phyloP scores from a whole-genome alignment of 2,797 vertebrate genomes.

The Pantherophis vulpinus region DNA sequence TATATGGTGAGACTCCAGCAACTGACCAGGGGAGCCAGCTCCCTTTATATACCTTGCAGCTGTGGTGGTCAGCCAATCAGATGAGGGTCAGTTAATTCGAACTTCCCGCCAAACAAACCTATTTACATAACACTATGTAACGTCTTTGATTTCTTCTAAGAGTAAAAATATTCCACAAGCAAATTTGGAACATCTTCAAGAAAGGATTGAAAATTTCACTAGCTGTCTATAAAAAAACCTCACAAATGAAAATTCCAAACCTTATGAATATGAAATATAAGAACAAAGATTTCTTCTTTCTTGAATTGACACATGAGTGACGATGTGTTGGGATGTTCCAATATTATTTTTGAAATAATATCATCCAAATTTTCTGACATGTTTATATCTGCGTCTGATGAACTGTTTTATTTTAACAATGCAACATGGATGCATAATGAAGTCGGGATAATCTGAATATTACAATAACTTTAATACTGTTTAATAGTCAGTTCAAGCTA shows the following conservation, averaged over 20 bases:
- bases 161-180: background rate
- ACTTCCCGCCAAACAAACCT: too few species aligned
- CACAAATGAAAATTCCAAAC: background rate
- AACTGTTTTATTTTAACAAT: background rate
- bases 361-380: background rate
- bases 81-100: too few species aligned
- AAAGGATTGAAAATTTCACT: background rate
- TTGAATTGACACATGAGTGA: background rate
- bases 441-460: background rate
- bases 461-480: background rate
- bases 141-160: background rate
- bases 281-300: background rate
- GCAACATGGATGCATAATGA: background rate
- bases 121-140: too few species aligned
- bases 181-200: background rate
- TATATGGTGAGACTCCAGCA: too few species aligned
- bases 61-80: too few species aligned
- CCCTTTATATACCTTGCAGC: too few species aligned
- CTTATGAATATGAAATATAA: background rate
- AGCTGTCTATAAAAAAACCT: background rate
- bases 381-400: background rate
- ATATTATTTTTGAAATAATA: background rate
- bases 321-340: background rate
- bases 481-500: background rate
- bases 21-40: too few species aligned